Evolutionary conservation across 2,888 invertebrate species (phyloP).

Genomic region (Pandemis cinnamomeana): DNA sequence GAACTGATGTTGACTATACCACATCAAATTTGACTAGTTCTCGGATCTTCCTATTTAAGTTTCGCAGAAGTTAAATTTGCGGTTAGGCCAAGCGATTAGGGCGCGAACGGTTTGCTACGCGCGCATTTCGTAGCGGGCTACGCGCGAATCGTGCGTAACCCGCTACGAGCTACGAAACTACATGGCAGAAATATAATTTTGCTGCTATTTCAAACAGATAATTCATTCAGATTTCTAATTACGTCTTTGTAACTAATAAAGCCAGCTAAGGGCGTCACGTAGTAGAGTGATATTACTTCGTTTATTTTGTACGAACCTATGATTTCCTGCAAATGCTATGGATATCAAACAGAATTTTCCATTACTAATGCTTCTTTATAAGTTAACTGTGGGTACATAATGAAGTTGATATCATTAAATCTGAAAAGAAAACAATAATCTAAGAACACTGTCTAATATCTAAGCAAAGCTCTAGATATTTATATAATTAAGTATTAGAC

Average conservation of each 20-base stretch:
- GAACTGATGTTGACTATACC: neutral
- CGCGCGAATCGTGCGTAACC: slow-evolving; percentile 27
- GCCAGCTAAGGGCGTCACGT: slow-evolving; percentile 25
- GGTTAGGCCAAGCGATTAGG: slow-evolving; percentile 5
- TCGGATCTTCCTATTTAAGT: neutral
- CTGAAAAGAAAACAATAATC: no score
- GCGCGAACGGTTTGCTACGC: slow-evolving; percentile 20
- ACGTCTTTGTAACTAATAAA: neutral
- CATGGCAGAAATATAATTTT: neutral
- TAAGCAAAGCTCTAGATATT: no score
- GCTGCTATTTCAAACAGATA: neutral
- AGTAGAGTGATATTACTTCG: slow-evolving; percentile 21
- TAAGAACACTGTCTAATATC: no score
- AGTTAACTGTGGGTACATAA: no score
- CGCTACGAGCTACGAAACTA: slow-evolving; percentile 20
- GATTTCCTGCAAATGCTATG: neutral
- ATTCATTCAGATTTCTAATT: neutral
- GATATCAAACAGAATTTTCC: neutral
- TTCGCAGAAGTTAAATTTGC: slow-evolving; percentile 5
- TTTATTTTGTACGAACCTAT: slow-evolving; percentile 8
- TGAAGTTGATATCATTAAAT: no score
- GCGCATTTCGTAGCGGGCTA: slow-evolving; percentile 29
- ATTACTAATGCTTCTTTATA: neutral
- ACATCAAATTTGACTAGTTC: neutral
- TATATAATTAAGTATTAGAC: no score